Evolutionary conservation across 2,888 invertebrate genomes (phyloP).

Genomic region (Dicyrtomina minuta): DNA sequence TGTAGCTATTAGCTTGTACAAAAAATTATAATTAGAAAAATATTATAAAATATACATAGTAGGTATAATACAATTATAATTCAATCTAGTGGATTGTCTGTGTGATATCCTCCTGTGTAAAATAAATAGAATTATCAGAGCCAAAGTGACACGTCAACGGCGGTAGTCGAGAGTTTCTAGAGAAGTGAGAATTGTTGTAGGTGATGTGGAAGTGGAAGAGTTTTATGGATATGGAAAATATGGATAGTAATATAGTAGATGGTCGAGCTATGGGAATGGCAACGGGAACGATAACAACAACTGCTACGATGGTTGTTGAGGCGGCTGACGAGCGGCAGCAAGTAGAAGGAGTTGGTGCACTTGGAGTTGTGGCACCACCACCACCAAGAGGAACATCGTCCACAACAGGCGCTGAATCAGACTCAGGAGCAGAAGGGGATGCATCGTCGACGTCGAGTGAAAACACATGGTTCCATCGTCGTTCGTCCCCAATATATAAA

Average conservation of each 20-base stretch:
- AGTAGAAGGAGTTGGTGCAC: too few species aligned
- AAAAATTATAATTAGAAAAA: too few species aligned
- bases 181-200: neutral
- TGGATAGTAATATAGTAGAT: neutral
- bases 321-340: too few species aligned
- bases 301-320: neutral
- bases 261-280: neutral
- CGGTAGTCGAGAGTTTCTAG: neutral
- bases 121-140: neutral
- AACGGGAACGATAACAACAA: neutral
- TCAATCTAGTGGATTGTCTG: too few species aligned
- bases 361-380: neutral
- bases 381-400: neutral
- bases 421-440: neutral
- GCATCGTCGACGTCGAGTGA: neutral
- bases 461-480: constrained; percentile 12
- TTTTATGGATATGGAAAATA: constrained; percentile 1
- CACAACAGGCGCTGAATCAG: neutral
- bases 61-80: too few species aligned
- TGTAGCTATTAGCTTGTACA: too few species aligned
- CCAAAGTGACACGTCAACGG: constrained; percentile 20
- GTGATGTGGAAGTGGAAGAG: constrained; percentile 25
- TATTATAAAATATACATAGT: too few species aligned
- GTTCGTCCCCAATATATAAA: constrained; percentile 25
- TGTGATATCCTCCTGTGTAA: too few species aligned